A percentile compares a stretch with the other conserved stretches of the same genome.
Evolutionary conservation across 2,113 vertebrate genomes (phyloP).

Genomic region (Reinhardtius hippoglossoides): DNA sequence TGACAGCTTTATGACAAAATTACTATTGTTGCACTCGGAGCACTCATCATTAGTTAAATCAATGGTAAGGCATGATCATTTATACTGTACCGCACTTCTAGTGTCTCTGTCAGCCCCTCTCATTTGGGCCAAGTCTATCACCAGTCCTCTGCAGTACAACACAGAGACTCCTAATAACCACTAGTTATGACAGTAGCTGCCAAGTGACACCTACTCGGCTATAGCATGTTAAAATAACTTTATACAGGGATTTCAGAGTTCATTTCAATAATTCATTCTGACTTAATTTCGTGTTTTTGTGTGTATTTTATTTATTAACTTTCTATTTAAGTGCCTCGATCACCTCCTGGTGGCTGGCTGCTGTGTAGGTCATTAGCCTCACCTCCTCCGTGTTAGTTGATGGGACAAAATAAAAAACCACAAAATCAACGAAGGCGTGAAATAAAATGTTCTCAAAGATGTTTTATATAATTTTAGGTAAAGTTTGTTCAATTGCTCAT

Average conservation of each 20-base stretch:
- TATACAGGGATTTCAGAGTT: neutral
- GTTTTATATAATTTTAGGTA: no score
- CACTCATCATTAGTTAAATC: slow-evolving; percentile 86
- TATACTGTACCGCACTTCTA: slow-evolving; percentile 72
- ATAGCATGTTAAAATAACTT: slow-evolving; percentile 14
- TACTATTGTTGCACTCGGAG: slow-evolving; percentile 84
- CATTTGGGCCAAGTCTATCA: slow-evolving; percentile 79
- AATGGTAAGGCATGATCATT: slow-evolving; percentile 82
- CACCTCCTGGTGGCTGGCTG: no score
- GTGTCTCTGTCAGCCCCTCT: slow-evolving; percentile 70
- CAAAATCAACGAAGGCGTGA: no score
- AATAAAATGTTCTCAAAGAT: no score
- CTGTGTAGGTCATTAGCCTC: no score
- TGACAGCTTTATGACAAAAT: slow-evolving; percentile 89
- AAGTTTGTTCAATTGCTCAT: no score
- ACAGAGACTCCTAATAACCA: slow-evolving; percentile 60
- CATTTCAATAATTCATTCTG: neutral
- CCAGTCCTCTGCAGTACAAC: slow-evolving; percentile 60
- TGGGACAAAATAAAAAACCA: no score
- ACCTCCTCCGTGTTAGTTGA: no score
- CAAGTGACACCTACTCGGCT: slow-evolving; percentile 50
- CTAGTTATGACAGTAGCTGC: slow-evolving; percentile 61
- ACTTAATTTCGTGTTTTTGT: neutral
- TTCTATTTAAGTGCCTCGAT: neutral
- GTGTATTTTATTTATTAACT: neutral